Evolutionary conservation across 2,113 vertebrate species (phyloP).

Genomic region (Lates calcarifer): DNA sequence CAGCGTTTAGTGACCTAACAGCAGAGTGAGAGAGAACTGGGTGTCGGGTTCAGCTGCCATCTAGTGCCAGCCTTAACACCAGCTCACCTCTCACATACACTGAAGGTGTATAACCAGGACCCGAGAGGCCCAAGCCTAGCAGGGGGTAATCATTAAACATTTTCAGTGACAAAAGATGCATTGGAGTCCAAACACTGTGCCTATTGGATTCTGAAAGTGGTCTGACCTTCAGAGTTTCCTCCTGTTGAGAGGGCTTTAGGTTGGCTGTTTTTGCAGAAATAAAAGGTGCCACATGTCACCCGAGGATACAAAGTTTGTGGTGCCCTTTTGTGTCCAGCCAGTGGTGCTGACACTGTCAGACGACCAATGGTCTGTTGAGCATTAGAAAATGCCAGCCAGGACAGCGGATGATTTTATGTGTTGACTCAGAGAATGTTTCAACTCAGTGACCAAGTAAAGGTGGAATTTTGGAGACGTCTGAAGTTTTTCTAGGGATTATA

Average conservation of each 20-base stretch:
- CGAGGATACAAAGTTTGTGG: conserved; percentile 27
- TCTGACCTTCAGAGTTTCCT: conserved; percentile 75
- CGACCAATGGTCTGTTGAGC: conserved; percentile 54
- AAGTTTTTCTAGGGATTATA: neutral
- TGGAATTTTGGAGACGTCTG: neutral
- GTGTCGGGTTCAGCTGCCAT: conserved; percentile 3
- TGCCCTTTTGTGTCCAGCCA: conserved; percentile 61
- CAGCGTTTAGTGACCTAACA: conserved; percentile 1
- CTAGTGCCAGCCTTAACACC: conserved; percentile 10
- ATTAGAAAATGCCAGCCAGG: conserved; percentile 47
- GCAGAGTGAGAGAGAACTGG: neutral
- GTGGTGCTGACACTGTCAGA: conserved; percentile 40
- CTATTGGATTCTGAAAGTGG: conserved; percentile 59
- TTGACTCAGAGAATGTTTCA: neutral
- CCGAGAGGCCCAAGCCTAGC: conserved; percentile 1
- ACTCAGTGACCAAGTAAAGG: conserved; percentile 1
- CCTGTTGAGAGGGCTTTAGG: conserved; percentile 43
- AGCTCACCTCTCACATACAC: neutral
- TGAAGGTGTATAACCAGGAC: neutral
- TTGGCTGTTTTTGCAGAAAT: conserved; percentile 28
- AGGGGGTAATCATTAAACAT: conserved; percentile 60
- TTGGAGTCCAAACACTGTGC: conserved; percentile 26
- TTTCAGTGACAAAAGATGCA: conserved; percentile 60
- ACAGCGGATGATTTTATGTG: conserved; percentile 20
- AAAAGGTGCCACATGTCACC: conserved; percentile 52